A percentile compares a stretch with the other conserved stretches of the same genome.
These are phyloP conservation scores for Cyprinus carpio DNA, from an alignment of 2,113 vertebrate species.

Conservation along the genomic window DNA sequence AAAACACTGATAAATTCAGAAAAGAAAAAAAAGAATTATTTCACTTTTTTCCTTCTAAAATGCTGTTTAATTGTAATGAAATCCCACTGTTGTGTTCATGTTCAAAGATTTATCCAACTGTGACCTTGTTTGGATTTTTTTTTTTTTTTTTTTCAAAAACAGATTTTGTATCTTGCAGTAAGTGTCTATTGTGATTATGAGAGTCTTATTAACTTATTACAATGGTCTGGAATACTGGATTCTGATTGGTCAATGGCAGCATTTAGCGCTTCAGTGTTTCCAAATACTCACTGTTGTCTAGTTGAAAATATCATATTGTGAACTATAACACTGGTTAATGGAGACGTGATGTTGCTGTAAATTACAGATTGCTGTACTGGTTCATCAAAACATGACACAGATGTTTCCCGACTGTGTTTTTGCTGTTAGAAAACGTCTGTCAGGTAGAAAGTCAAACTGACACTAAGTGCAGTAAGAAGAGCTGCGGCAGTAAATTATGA, in stretches of 20 bases:
- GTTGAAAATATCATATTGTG: not conserved
- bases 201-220: not conserved
- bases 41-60: too few relatives aligned
- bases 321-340: not conserved
- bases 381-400: not conserved
- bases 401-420: not conserved
- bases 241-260: not conserved
- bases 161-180: too few relatives aligned
- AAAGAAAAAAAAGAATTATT: too few relatives aligned
- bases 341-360: not conserved
- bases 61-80: too few relatives aligned
- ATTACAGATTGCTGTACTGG: not conserved
- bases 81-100: too few relatives aligned
- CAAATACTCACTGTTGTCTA: not conserved
- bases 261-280: not conserved
- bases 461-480: constrained; percentile 8
- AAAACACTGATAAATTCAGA: too few relatives aligned
- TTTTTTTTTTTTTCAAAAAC: too few relatives aligned
- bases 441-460: not conserved
- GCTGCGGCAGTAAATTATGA: constrained; percentile 1
- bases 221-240: not conserved
- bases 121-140: too few relatives aligned
- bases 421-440: not conserved
- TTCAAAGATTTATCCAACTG: too few relatives aligned
- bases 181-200: too few relatives aligned